Evolutionary conservation across 2,888 invertebrate genomes (phyloP).

Genomic region (Bugulina stolonifera): DNA sequence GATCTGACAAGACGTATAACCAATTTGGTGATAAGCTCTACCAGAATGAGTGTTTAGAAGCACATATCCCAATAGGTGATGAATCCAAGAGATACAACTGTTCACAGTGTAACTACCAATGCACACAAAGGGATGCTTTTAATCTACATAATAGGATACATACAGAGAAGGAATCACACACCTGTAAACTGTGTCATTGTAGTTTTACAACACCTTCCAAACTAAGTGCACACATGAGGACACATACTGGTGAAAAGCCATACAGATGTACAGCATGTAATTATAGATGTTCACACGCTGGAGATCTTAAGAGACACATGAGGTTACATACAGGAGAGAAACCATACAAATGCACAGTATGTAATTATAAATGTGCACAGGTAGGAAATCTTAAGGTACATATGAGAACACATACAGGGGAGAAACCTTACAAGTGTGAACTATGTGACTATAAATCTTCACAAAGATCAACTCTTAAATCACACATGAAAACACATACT

Average conservation of each 20-base stretch:
- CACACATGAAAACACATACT: background rate
- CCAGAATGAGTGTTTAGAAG: too few relatives aligned
- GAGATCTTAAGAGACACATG: background rate
- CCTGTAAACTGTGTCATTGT: background rate
- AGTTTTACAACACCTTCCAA: background rate
- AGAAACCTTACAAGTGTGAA: background rate
- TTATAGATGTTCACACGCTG: background rate
- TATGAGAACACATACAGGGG: background rate
- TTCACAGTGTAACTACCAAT: background rate
- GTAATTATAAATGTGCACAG: background rate
- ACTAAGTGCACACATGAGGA: background rate
- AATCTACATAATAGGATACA: background rate
- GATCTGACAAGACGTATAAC: too few relatives aligned
- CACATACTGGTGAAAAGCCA: background rate
- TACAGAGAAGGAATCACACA: background rate
- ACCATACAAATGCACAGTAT: background rate
- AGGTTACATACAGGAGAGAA: background rate
- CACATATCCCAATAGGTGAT: too few relatives aligned
- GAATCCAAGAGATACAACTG: too few relatives aligned
- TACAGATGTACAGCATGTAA: background rate
- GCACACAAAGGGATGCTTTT: background rate
- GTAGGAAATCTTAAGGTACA: background rate
- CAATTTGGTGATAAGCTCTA: too few relatives aligned
- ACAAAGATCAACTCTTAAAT: background rate
- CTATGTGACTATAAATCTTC: background rate